These are phyloP conservation scores for Hapalemur alaotrensis DNA, from an alignment of 2,797 vertebrate species.

Conservation along the genomic window DNA sequence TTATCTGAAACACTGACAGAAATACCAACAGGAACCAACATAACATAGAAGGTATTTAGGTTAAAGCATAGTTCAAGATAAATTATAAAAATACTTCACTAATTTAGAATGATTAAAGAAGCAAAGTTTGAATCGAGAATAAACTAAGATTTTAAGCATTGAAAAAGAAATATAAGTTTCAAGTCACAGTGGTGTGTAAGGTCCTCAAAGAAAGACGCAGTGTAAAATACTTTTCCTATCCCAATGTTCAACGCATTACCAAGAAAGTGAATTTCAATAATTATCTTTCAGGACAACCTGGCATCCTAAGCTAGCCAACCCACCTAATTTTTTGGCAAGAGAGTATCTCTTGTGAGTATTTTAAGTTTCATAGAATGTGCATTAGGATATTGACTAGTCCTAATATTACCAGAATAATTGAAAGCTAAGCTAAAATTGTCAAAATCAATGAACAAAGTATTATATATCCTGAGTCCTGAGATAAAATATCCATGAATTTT, in stretches of 20 bases:
- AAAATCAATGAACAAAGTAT: conserved; percentile 80
- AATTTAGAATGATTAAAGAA: not conserved
- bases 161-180: not conserved
- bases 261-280: not conserved
- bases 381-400: conserved; percentile 72
- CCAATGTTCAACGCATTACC: not conserved
- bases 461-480: conserved; percentile 57
- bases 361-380: conserved; percentile 57
- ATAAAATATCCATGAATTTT: conserved; percentile 75
- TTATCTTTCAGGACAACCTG: conserved; percentile 14
- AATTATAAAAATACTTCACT: not conserved
- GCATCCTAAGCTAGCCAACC: not conserved
- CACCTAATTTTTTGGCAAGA: conserved; percentile 63
- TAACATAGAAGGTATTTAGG: not conserved
- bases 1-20: not conserved
- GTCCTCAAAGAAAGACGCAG: not conserved
- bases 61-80: not conserved
- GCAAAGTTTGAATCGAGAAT: not conserved
- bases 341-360: conserved; percentile 59
- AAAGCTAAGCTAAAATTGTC: conserved; percentile 78
- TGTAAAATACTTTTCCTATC: not conserved
- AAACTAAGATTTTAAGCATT: not conserved
- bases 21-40: not conserved
- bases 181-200: not conserved
- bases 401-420: conserved; percentile 81